Percentiles rank a stretch among this genome's conserved stretches.
These are phyloP conservation scores for Drosophila bocqueti DNA, from an alignment of 1,140 invertebrate species.

Conservation along the genomic window DNA sequence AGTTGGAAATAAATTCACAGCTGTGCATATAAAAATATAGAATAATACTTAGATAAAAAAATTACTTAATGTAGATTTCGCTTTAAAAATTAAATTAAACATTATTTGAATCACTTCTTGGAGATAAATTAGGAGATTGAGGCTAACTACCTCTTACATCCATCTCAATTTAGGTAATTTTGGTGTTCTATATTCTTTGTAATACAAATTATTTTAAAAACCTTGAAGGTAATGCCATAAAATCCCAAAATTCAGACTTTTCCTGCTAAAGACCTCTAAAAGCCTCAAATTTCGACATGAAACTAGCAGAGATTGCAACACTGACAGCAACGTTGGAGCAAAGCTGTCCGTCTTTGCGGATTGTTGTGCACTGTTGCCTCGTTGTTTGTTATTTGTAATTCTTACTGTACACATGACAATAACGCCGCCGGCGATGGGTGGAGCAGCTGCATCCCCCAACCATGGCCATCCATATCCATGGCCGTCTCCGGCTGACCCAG, in stretches of 20 bases:
- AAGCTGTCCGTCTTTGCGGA: conserved; percentile 32
- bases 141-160: no score
- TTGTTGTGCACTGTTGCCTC: conserved; percentile 38
- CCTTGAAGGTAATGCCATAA: not conserved
- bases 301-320: conserved; percentile 5
- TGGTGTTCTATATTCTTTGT: no score
- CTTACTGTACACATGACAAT: conserved; percentile 83
- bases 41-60: not conserved
- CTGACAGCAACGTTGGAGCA: conserved; percentile 2
- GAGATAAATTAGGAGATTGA: no score
- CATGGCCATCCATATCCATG: conserved; percentile 1
- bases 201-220: not conserved
- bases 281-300: not conserved
- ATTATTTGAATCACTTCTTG: no score
- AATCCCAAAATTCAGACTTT: not conserved
- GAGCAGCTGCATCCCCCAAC: conserved; percentile 13
- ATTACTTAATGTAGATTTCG: not conserved
- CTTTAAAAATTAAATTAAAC: no score
- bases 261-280: no score
- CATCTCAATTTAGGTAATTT: no score
- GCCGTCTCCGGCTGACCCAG: conserved; percentile 1
- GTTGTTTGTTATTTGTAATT: conserved; percentile 80
- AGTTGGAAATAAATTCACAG: not conserved
- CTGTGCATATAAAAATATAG: no score
- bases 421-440: conserved; percentile 58